Percentiles rank a stretch among this genome's conserved stretches.
Conservation (phyloP, 2,113 vertebrate species). For the Clinocottus analis region DNA sequence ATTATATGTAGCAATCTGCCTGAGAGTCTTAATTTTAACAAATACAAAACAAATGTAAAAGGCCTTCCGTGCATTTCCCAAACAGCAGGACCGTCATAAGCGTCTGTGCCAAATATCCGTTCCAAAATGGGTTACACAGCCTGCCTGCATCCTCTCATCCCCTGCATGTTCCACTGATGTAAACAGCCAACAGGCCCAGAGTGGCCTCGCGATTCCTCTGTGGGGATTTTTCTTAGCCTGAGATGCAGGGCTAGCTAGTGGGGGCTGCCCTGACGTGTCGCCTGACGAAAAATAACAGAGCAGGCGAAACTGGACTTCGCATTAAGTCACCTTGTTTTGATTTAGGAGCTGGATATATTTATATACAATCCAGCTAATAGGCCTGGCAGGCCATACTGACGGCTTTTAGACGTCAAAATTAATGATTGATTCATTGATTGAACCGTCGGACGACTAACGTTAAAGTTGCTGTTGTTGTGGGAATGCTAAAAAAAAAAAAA, state of each 20-base stretch:
- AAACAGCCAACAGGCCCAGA: conserved; percentile 30
- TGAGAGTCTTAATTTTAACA: conserved; percentile 22
- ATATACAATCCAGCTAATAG: not conserved
- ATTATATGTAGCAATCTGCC: conserved; percentile 24
- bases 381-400: not conserved
- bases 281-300: conserved; percentile 47
- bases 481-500: conserved; percentile 12
- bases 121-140: conserved; percentile 39
- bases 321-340: conserved; percentile 57
- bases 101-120: conserved; percentile 21
- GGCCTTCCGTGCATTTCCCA: conserved; percentile 18
- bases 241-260: conserved; percentile 9
- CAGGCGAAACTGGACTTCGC: conserved; percentile 26
- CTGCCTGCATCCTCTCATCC: conserved; percentile 39
- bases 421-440: not conserved
- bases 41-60: not conserved
- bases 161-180: conserved; percentile 40
- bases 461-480: conserved; percentile 40
- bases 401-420: not conserved
- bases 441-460: conserved; percentile 14
- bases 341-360: conserved; percentile 4
- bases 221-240: conserved; percentile 20
- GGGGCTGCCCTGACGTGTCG: conserved; percentile 41
- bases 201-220: conserved; percentile 28
- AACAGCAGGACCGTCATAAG: conserved; percentile 17